Base-by-base conservation (phyloP, 2,113 vertebrate species). In the Pseudopodoces humilis region DNA sequence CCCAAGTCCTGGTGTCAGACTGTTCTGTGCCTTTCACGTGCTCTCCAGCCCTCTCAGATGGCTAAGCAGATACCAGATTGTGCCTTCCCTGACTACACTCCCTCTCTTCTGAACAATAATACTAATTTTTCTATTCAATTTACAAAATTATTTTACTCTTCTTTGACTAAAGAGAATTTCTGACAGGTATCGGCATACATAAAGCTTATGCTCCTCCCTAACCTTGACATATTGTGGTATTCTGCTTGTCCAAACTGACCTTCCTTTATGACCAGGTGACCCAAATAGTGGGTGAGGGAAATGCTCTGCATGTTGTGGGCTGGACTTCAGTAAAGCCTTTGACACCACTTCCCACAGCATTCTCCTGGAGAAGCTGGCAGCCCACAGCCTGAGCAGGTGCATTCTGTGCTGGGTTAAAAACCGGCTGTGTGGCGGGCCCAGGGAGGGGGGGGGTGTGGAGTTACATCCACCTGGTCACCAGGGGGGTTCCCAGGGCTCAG, bases 401-500 rank as follows among this genome's bases (percentile, higher is more conserved):
- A 47, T 33, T 35, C 24, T 13, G 15, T 35, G 35, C 41, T 63
- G 30, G 20, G 3, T 39, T 47, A 63, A 21, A 25, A 41, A 7
- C 24, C 6, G 15, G 2, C 30, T 21, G 15, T 1, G 2, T 14
- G 28, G 8, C 19, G 0, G n/a, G 19, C 41, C 71, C 4, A 7
- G 41, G 14, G 28, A 21, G 41, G 13, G 39, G 8, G 30, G 56
- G 5, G 30, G 47, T 18, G 25, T 18, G 15, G 39, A 31, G 18
- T 22, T 6, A 31, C 31, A 60, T 27, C 53, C 72, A 31, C 27
- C 31, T 44, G 22, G 25, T 46, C 55, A 53, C 72, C 24, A 28
- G 15, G 28, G 55, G 39, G 46, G n/a, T 1, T 33, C 18, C 64
- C 23, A n/a, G 53, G 47, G 47, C 28, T 53, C 84, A 6, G 23